phyloP scores from a whole-genome alignment of 1,140 invertebrate genomes.

The Papilio machaon region DNA sequence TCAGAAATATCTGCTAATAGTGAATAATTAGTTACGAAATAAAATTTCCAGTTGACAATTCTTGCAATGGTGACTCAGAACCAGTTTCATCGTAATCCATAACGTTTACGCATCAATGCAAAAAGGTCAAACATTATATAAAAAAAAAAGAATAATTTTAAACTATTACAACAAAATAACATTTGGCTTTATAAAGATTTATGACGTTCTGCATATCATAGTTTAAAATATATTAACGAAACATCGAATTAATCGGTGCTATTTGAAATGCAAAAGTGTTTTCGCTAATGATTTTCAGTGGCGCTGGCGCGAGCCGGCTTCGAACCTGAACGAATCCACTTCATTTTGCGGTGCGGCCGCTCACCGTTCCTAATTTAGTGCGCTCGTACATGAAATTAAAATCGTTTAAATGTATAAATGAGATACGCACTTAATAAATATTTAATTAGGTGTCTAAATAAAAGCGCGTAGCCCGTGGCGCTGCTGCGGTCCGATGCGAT shows the following conservation, averaged over 20 bases:
- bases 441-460: constrained; percentile 82
- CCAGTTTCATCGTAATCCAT: too few relatives aligned
- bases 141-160: too few relatives aligned
- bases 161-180: too few relatives aligned
- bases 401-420: constrained; percentile 79
- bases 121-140: too few relatives aligned
- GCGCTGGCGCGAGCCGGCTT: constrained; percentile 52
- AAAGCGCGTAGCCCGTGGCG: constrained; percentile 66
- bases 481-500: constrained; percentile 66
- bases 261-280: constrained; percentile 56
- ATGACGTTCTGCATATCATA: neutral
- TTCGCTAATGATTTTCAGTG: constrained; percentile 73
- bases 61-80: neutral
- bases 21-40: neutral
- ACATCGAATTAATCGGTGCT: constrained; percentile 20
- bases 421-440: constrained; percentile 80
- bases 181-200: neutral
- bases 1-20: neutral
- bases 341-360: constrained; percentile 75
- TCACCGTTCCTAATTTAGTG: constrained; percentile 76
- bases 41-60: neutral
- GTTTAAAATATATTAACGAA: neutral
- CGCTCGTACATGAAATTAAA: constrained; percentile 80
- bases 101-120: too few relatives aligned
- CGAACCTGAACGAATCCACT: constrained; percentile 67